phyloP scores from a whole-genome alignment of 2,888 invertebrate genomes.

The Aplocera efformata region DNA sequence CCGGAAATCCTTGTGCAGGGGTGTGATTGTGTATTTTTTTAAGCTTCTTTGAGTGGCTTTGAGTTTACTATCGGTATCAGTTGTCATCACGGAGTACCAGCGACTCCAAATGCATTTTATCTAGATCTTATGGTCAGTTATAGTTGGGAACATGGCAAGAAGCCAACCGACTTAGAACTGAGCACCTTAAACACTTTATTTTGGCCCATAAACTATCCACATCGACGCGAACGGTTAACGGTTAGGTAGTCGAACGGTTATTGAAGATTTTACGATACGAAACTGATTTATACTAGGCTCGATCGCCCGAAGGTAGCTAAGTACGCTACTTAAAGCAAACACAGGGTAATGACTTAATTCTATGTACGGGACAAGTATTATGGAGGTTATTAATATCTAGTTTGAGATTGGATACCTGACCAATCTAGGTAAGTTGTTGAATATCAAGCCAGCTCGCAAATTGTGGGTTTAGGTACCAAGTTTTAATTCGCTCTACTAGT shows the following conservation, averaged over 20 bases:
- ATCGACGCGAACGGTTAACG: constrained; percentile 30
- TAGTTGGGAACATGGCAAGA: constrained; percentile 2
- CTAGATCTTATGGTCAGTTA: too few relatives aligned
- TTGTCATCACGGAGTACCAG: too few relatives aligned
- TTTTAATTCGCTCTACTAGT: too few relatives aligned
- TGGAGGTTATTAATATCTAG: constrained; percentile 6
- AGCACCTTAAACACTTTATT: constrained; percentile 20
- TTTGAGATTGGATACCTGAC: constrained; percentile 1
- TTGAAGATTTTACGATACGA: constrained; percentile 48
- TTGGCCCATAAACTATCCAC: constrained; percentile 18
- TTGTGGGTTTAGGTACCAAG: too few relatives aligned
- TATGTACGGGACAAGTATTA: constrained; percentile 21
- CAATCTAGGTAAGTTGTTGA: not conserved
- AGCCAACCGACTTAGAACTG: constrained; percentile 8
- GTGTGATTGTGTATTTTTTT: too few relatives aligned
- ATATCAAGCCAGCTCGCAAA: not conserved
- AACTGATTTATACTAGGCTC: constrained; percentile 43
- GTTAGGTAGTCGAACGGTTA: constrained; percentile 39
- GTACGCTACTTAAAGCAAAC: constrained; percentile 43
- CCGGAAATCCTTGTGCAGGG: too few relatives aligned
- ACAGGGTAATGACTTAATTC: constrained; percentile 46
- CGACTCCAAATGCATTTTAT: too few relatives aligned
- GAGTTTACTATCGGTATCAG: too few relatives aligned
- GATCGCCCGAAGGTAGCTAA: constrained; percentile 35
- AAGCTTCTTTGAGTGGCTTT: not conserved